Base-by-base conservation (phyloP, 2,888 invertebrate genomes). In the Synanthedon myopaeformis region DNA sequence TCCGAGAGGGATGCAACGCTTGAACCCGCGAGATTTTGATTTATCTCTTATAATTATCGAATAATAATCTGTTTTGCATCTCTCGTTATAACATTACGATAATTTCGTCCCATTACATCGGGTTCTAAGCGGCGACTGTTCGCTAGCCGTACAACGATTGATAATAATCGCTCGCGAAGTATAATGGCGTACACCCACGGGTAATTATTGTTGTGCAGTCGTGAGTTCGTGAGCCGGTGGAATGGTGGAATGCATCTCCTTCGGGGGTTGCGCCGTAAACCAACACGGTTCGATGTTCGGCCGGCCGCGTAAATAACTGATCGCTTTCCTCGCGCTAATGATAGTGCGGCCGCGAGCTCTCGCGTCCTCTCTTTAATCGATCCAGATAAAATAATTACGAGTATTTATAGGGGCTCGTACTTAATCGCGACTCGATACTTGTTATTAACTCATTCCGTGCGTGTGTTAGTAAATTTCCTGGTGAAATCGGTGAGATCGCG, bases 161-260 rank as follows among this genome's bases (percentile, higher is more conserved):
- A 86, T 88, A 87, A 87, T 87, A 85, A 87, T 85, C 86, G 82
- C 81, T 82, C 75, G 86, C 82, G 82, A 85, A 85, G 82, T 84
- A 87, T 86, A 87, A 87, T 88, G 80, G 85, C 84, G 86, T 85
- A 88, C 88, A 86, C 86, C 87, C 87, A 86, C 86, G 80, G 85
- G 84, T 87, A 87, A 87, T 87, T 87, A 87, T 87, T 84, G 86
- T 83, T 80, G 85, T 84, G 83, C 77, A 82, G 86, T 87, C 86
- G 86, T 87, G 86, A 86, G 86, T 81, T 87, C 87, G 87, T 87
- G 87, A 81, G 85, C 75, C 72, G 73, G 75, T 79, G 79, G 79
- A 80, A 79, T 78, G 75, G 82, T 66, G 84, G 87, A 86, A 87
- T 87, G 87, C 86, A 86, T 85, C 86, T 87, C 87, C 87, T 87